Conservation (phyloP, 2,888 invertebrate species). For the Toxonevra muliebris region DNA sequence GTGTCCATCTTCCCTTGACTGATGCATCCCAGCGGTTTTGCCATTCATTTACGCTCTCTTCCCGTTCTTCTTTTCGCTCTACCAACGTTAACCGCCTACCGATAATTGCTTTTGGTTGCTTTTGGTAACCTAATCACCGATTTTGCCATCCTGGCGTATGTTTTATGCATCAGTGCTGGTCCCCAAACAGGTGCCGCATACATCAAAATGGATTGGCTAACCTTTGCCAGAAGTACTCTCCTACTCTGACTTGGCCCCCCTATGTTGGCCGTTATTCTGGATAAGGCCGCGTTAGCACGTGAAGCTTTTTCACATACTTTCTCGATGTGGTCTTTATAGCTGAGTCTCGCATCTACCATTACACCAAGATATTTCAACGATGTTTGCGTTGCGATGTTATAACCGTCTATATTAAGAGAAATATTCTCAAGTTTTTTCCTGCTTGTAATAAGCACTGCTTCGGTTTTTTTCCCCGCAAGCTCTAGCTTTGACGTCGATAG, state of each 20-base stretch:
- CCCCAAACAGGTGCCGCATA: not conserved
- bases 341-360: not conserved
- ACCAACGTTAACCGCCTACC: too few relatives aligned
- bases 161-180: not conserved
- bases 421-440: not conserved
- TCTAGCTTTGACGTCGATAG: not conserved
- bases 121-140: not conserved
- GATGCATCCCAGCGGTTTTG: too few relatives aligned
- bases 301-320: constrained; percentile 1
- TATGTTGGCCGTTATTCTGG: not conserved
- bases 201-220: not conserved
- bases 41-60: too few relatives aligned
- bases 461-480: constrained; percentile 16
- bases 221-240: not conserved
- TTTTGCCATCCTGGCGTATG: not conserved
- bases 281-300: not conserved
- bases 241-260: constrained; percentile 4
- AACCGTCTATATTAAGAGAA: not conserved
- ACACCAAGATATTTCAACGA: not conserved
- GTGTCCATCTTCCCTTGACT: too few relatives aligned
- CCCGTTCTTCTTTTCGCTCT: too few relatives aligned
- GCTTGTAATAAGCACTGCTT: constrained; percentile 19
- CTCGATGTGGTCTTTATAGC: constrained; percentile 5
- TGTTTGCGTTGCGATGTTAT: not conserved
- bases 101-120: too few relatives aligned